Percentiles rank a stretch among this genome's conserved stretches.
Evolutionary conservation across 2,888 invertebrate species (phyloP).

Genomic region (Phania funesta): DNA sequence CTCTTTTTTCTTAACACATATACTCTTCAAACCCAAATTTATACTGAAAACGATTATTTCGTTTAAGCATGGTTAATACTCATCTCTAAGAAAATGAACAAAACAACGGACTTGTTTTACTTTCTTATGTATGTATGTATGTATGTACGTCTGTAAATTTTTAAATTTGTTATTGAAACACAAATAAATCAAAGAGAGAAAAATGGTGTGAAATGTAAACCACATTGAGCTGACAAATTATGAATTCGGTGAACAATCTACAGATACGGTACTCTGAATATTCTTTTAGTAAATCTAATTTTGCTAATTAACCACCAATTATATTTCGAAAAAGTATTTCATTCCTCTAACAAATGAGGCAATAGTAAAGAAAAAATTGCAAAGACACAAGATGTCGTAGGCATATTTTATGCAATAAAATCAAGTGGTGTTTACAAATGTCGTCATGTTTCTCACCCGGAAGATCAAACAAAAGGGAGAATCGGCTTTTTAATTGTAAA

Average conservation of each 20-base stretch:
- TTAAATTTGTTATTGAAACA: constrained; percentile 51
- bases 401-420: not conserved
- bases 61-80: constrained; percentile 40
- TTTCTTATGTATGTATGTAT: constrained; percentile 42
- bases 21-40: constrained; percentile 47
- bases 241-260: not conserved
- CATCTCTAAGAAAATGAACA: constrained; percentile 21
- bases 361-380: not conserved
- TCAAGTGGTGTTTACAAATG: constrained; percentile 43
- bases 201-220: constrained; percentile 19
- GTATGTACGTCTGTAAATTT: constrained; percentile 43
- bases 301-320: no score
- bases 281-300: not conserved
- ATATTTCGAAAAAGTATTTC: no score
- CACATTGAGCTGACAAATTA: not conserved
- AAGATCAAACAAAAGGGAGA: constrained; percentile 59
- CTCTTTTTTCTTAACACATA: constrained; percentile 37
- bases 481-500: constrained; percentile 60
- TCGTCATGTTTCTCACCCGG: constrained; percentile 38
- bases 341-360: no score
- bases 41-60: constrained; percentile 51
- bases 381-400: not conserved
- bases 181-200: constrained; percentile 39
- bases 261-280: constrained; percentile 21
- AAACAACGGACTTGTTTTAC: constrained; percentile 28